Base-by-base conservation (phyloP, 2,113 vertebrate genomes). In the Nannobrachium achirus region DNA sequence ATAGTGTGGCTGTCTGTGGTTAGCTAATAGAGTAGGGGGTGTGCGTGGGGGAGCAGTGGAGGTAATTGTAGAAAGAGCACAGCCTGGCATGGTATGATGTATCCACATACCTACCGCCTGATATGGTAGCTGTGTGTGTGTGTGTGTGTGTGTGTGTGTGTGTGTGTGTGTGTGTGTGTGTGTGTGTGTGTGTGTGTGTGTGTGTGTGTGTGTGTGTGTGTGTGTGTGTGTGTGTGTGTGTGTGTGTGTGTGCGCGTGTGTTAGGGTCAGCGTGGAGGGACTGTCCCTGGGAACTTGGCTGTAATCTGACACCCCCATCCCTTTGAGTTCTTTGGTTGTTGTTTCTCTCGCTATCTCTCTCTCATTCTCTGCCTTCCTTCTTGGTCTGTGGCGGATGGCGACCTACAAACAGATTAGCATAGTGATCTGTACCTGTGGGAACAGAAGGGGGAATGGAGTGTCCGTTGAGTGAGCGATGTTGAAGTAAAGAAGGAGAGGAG, bases 41-140 rank as follows among this genome's bases (percentile, higher is more conserved):
- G 19, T n/a, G n/a, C 10, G 39, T n/a, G 55, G 33, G 69, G 20
- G 65, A 2, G 3, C 25, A 33, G 25, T 4, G 25, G 25, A 33
- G 71, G 90, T 87, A 91, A 92, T 78, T 40, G 64, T 84, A 91
- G 86, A 89, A 56, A 57, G 78, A 78, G 79, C 79, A 66, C 45
- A 58, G 79, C 65, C 49, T 66, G 33, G 62, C 79, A 39, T 56
- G 66, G 69, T 80, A 78, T 85, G 84, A 85, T 89, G 75, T 13
- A 82, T 81, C 78, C 76, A 70, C 84, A 91, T 91, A 88, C 88
- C 25, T 55, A 68, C 57, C 71, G 60, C 88, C 86, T 58, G 44
- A 88, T 86, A 86, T 90, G 85, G 89, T 40, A 33, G 68, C 66
- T 73, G 75, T 56, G 78, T 71, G 49, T 51, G 49, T 51, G 49